Conservation (phyloP, 2,797 vertebrate species). For the Cynodonichthys magdalenae region DNA sequence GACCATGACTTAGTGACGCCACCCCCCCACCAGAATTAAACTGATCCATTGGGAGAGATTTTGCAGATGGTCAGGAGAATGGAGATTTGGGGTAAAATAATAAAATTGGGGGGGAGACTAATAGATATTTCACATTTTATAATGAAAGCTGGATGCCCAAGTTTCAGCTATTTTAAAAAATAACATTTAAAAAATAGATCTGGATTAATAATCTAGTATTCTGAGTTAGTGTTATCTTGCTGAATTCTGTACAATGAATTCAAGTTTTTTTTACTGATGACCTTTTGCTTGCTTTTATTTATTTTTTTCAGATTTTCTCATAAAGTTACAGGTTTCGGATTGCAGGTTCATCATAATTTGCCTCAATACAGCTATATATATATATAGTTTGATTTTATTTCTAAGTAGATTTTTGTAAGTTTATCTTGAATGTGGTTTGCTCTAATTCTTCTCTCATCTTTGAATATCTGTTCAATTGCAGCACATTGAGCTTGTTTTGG, state of each 20-base stretch:
- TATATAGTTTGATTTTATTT: neutral
- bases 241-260: neutral
- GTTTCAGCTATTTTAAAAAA: no score
- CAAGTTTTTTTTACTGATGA: neutral
- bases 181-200: no score
- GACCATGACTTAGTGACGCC: conserved; percentile 27
- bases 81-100: conserved; percentile 26
- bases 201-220: neutral
- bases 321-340: neutral
- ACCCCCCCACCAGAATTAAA: conserved; percentile 49
- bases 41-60: conserved; percentile 53
- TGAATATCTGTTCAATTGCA: neutral
- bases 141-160: no score
- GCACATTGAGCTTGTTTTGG: neutral
- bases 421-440: neutral
- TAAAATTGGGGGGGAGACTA: neutral
- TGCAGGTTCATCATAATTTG: neutral
- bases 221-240: no score
- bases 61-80: conserved; percentile 70
- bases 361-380: neutral
- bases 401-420: neutral
- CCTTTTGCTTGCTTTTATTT: no score
- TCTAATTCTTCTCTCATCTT: neutral
- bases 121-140: no score
- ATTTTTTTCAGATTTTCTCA: neutral